Percentiles rank a stretch among this genome's conserved stretches.
Evolutionary conservation across 2,113 vertebrate genomes (phyloP).

Genomic region (Cervus canadensis): DNA sequence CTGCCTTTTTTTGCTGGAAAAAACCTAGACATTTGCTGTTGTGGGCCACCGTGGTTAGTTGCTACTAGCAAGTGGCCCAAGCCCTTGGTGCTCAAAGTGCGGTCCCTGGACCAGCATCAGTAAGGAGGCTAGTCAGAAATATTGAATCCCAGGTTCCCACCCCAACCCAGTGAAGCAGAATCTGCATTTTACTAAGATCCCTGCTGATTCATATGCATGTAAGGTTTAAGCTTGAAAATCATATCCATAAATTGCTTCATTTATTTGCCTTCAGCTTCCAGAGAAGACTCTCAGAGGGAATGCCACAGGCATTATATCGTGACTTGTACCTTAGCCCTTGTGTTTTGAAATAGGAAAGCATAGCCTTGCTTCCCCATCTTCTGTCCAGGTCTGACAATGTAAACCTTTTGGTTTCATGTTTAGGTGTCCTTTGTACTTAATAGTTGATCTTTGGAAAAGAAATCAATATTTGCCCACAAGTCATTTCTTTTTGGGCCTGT

Average conservation of each 20-base stretch:
- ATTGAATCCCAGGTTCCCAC: not conserved
- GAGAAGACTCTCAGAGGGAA: not conserved
- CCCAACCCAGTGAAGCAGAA: not conserved
- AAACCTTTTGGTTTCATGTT: slow-evolving; percentile 14
- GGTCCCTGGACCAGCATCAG: not conserved
- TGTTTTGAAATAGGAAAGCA: not conserved
- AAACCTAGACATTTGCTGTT: not conserved
- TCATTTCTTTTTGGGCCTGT: slow-evolving; percentile 10
- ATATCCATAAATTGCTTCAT: not conserved
- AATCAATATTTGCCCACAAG: slow-evolving; percentile 23
- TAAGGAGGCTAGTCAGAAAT: not conserved
- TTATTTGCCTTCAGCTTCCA: not conserved
- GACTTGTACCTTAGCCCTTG: not conserved
- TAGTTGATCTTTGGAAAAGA: slow-evolving; percentile 33
- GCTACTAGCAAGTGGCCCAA: not conserved
- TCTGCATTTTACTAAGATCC: not conserved
- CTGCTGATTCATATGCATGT: not conserved
- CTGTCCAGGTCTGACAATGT: not conserved
- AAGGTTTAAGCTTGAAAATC: not conserved
- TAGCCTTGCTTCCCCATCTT: not conserved
- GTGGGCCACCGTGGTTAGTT: not conserved
- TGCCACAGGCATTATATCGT: rapidly evolving
- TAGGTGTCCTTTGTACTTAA: slow-evolving; percentile 36
- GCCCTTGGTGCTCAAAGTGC: not conserved
- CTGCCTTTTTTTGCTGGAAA: not conserved